Percentiles rank a stretch among this genome's conserved stretches.
Conservation (phyloP, 2,797 vertebrate species). For the Hippoglossus hippoglossus region DNA sequence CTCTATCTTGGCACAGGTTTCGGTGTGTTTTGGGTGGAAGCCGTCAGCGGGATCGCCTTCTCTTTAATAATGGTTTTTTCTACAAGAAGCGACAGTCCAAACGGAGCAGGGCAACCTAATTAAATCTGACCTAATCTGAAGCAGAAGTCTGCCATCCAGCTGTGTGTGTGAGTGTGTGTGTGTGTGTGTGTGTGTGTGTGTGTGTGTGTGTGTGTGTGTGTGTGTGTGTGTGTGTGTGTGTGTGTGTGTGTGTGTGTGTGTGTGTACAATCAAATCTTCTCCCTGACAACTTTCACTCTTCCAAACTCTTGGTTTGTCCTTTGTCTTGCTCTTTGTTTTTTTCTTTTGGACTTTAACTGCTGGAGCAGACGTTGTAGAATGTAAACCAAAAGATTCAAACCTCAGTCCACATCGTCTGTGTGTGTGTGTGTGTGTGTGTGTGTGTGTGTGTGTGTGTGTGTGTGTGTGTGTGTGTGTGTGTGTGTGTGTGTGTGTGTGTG, state of each 20-base stretch:
- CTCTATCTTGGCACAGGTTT: conserved; percentile 67
- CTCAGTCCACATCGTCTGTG: conserved; percentile 32
- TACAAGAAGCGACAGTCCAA: conserved; percentile 83
- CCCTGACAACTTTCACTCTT: conserved; percentile 41
- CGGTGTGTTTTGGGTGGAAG: conserved; percentile 60
- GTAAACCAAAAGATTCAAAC: conserved; percentile 46
- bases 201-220: conserved; percentile 57
- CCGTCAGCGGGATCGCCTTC: conserved; percentile 64
- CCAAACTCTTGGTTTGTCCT: conserved; percentile 64
- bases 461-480: no score
- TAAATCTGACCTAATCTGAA: conserved; percentile 87
- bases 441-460: no score
- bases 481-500: conserved; percentile 25
- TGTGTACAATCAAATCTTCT: conserved; percentile 59
- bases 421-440: no score
- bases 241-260: conserved; percentile 61
- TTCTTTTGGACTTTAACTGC: conserved; percentile 42
- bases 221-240: conserved; percentile 34
- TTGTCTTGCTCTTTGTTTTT: conserved; percentile 60
- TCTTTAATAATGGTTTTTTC: conserved; percentile 82
- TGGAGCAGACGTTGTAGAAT: conserved; percentile 38
- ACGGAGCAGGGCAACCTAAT: conserved; percentile 78
- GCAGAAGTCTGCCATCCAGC: conserved; percentile 81
- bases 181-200: conserved; percentile 30
- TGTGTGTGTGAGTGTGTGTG: conserved; percentile 61